These are phyloP conservation scores for Diprion similis DNA, from an alignment of 1,140 invertebrate genomes.

Conservation along the genomic window DNA sequence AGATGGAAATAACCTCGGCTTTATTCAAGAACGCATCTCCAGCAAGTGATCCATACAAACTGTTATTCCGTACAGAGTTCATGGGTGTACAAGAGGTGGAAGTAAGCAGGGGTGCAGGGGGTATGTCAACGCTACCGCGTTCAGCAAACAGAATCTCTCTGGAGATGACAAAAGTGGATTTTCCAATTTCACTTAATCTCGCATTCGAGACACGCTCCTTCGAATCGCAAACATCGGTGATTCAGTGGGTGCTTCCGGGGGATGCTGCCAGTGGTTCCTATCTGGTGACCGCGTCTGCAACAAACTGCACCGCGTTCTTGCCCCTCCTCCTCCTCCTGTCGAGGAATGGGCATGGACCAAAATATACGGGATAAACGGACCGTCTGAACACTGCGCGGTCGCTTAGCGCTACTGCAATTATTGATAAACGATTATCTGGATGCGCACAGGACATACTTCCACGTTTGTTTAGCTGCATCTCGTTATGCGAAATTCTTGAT, in stretches of 20 bases:
- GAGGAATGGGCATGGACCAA: neutral
- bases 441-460: conserved; percentile 4
- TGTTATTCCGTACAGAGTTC: too few species aligned
- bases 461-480: neutral
- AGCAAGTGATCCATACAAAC: too few species aligned
- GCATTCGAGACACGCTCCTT: conserved; percentile 2
- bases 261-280: too few species aligned
- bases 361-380: neutral
- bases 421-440: conserved; percentile 10
- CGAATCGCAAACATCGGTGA: neutral
- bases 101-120: neutral
- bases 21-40: too few species aligned
- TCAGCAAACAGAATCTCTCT: neutral
- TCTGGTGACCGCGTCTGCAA: neutral
- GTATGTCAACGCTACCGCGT: neutral
- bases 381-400: neutral
- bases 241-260: too few species aligned
- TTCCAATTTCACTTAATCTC: conserved; percentile 7
- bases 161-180: conserved; percentile 1
- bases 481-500: conserved; percentile 3
- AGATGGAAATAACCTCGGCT: too few species aligned
- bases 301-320: neutral
- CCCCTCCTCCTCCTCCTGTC: too few species aligned
- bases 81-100: too few species aligned
- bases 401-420: conserved; percentile 2